Evolutionary conservation across 1,140 invertebrate genomes (phyloP).

Genomic region (Heliconius hewitsoni): DNA sequence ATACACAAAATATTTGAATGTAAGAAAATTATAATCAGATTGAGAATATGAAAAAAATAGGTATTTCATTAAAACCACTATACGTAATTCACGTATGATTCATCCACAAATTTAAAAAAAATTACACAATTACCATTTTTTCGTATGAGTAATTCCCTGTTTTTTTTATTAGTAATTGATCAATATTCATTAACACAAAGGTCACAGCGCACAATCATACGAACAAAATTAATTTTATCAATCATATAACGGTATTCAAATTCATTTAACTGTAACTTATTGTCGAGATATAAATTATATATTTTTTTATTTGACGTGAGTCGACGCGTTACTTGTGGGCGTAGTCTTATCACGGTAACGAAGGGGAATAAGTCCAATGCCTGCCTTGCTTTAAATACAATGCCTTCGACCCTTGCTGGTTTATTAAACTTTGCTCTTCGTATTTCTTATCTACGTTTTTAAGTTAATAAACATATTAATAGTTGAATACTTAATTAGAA

Average conservation of each 20-base stretch:
- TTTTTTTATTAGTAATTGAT: not conserved
- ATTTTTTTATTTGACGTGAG: not conserved
- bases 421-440: not conserved
- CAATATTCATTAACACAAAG: too few relatives aligned
- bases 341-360: conserved; percentile 1
- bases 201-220: conserved; percentile 1
- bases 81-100: not conserved
- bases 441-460: not conserved
- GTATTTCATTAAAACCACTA: too few relatives aligned
- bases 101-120: not conserved
- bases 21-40: too few relatives aligned
- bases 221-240: conserved; percentile 16
- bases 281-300: not conserved
- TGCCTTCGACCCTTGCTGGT: not conserved
- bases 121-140: not conserved
- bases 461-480: not conserved
- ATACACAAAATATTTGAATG: too few relatives aligned
- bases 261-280: not conserved
- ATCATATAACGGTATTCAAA: conserved; percentile 17
- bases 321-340: not conserved
- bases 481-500: too few relatives aligned
- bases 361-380: conserved; percentile 1
- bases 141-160: not conserved
- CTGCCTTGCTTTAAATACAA: not conserved
- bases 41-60: too few relatives aligned